Evolutionary conservation across 64 coral and sea anemone genomes (phyloP).

Genomic region (Exaiptasia diaphana): DNA sequence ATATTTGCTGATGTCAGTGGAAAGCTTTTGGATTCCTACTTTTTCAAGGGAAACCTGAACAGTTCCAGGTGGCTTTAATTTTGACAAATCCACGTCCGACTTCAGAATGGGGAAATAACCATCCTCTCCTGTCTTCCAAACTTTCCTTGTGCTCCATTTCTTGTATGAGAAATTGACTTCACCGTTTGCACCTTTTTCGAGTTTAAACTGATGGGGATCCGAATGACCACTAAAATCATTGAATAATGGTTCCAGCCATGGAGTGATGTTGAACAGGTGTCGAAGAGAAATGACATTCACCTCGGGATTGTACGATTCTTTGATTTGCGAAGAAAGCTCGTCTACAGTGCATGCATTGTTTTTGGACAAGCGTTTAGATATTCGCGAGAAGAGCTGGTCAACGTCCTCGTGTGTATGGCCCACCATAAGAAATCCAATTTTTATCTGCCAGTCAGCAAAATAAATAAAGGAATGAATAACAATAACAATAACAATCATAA

Average conservation of each 20-base stretch:
- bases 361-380: constrained; percentile 1
- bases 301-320: constrained; percentile 14
- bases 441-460: no score
- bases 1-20: neutral
- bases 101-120: neutral
- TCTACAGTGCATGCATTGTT: constrained; percentile 15
- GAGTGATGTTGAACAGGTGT: constrained; percentile 14
- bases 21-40: neutral
- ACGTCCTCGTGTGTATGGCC: no score
- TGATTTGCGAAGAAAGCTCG: neutral
- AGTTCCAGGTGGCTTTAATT: neutral
- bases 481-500: no score
- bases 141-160: constrained; percentile 14
- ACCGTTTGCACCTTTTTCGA: neutral
- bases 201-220: neutral
- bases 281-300: neutral
- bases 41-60: neutral
- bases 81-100: neutral
- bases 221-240: neutral
- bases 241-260: constrained; percentile 5
- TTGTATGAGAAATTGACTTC: constrained; percentile 25
- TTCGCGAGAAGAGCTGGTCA: constrained; percentile 37
- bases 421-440: constrained; percentile 15
- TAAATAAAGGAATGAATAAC: no score
- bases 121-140: neutral